These are phyloP conservation scores for Esperia sulphurella DNA, from an alignment of 2,888 invertebrate genomes.

Conservation along the genomic window DNA sequence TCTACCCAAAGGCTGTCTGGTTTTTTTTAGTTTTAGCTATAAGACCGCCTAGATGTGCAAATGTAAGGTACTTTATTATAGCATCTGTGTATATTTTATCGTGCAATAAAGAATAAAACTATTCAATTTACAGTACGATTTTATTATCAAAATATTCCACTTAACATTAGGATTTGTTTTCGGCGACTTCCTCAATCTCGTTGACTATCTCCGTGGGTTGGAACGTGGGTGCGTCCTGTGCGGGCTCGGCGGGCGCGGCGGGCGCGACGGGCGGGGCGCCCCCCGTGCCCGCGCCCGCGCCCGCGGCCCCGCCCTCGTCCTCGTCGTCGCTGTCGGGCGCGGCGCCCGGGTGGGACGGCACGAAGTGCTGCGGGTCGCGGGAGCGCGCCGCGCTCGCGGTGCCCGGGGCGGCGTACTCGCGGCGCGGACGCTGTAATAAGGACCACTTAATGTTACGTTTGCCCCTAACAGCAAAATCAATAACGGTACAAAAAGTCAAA, in stretches of 20 bases:
- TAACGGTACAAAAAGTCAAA: no score
- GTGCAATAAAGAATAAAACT: no score
- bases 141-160: not conserved
- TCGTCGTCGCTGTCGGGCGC: conserved; percentile 82
- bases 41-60: no score
- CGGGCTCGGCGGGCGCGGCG: not conserved
- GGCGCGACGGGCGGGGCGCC: not conserved
- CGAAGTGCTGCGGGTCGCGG: conserved; percentile 71
- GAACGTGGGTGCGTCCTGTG: not conserved
- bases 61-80: no score
- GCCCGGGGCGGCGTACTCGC: conserved; percentile 81
- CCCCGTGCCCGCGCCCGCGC: not conserved
- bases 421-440: not conserved
- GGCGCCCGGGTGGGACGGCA: conserved; percentile 84
- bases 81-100: no score
- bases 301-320: conserved; percentile 34
- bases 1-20: no score
- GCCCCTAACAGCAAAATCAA: no score
- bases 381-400: conserved; percentile 56
- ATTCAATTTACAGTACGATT: no score
- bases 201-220: conserved; percentile 10
- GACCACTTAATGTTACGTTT: no score
- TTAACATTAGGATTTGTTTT: not conserved
- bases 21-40: no score
- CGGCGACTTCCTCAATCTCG: conserved; percentile 3